A percentile compares a stretch with the other conserved stretches of the same genome.
These are phyloP conservation scores for Mamestra brassicae DNA, from an alignment of 2,888 invertebrate genomes.

Conservation along the genomic window DNA sequence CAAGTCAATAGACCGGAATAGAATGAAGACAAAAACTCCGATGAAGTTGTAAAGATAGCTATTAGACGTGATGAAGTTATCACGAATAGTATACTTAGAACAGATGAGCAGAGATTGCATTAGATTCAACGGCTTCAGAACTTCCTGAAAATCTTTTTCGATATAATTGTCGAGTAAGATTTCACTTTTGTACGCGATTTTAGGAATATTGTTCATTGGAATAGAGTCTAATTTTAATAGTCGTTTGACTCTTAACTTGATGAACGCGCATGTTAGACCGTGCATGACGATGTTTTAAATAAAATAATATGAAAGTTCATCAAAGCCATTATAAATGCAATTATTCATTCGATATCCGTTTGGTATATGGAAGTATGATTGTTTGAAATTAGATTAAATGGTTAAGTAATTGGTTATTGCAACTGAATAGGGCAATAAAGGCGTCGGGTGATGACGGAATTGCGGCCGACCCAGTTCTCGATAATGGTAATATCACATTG, in stretches of 20 bases:
- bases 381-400: neutral
- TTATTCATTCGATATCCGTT: neutral
- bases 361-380: neutral
- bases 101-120: constrained; percentile 32
- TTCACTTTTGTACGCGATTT: constrained; percentile 9
- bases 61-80: constrained; percentile 31
- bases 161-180: constrained; percentile 24
- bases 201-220: neutral
- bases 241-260: constrained; percentile 9
- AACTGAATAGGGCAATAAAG: too few relatives aligned
- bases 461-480: too few relatives aligned
- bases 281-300: constrained; percentile 5
- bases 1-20: neutral
- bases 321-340: neutral
- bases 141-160: constrained; percentile 13
- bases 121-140: constrained; percentile 9
- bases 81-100: constrained; percentile 32
- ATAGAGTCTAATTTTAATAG: neutral
- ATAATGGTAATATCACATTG: too few relatives aligned
- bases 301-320: neutral
- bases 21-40: neutral
- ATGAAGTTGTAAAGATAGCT: constrained; percentile 31
- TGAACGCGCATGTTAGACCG: neutral
- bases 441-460: too few relatives aligned
- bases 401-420: constrained; percentile 16